phyloP scores from a whole-genome alignment of 2,797 vertebrate genomes.

The Coregonus sp. region DNA sequence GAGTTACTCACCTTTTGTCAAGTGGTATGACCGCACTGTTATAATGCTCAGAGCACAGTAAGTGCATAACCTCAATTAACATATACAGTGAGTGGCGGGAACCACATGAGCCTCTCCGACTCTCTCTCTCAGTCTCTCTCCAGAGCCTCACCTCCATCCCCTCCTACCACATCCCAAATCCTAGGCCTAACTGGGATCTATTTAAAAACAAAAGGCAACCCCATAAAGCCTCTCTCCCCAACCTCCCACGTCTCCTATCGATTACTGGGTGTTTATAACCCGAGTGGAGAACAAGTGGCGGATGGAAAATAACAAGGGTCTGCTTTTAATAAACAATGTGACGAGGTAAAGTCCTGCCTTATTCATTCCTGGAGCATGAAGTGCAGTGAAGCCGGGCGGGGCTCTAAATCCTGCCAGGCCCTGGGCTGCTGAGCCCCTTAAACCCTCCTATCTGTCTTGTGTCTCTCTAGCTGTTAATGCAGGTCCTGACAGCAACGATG shows the following conservation, averaged over 20 bases:
- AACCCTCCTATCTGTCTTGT: constrained; percentile 39
- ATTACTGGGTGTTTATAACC: constrained; percentile 44
- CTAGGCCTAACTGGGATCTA: not conserved
- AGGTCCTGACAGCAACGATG: constrained; percentile 25
- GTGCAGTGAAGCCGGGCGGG: constrained; percentile 17
- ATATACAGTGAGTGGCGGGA: constrained; percentile 32
- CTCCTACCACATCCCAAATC: not conserved
- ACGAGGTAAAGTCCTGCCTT: constrained; percentile 26
- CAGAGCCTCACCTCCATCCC: too few species aligned
- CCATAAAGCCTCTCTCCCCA: constrained; percentile 14
- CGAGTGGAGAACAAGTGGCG: constrained; percentile 20
- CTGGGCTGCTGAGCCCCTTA: not conserved
- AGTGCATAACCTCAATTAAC: constrained; percentile 57
- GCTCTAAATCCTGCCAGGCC: constrained; percentile 39
- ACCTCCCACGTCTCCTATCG: constrained; percentile 25
- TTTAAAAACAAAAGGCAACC: not conserved
- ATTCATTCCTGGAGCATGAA: constrained; percentile 41
- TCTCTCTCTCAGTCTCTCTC: too few species aligned
- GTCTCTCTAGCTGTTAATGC: constrained; percentile 34
- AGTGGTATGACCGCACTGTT: constrained; percentile 49
- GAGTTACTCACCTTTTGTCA: constrained; percentile 52
- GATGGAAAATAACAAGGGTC: constrained; percentile 26
- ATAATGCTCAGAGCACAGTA: constrained; percentile 50
- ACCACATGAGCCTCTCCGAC: not conserved
- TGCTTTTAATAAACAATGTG: constrained; percentile 51